Evolutionary conservation across 2,797 vertebrate species (phyloP).

Genomic region (Huso huso): DNA sequence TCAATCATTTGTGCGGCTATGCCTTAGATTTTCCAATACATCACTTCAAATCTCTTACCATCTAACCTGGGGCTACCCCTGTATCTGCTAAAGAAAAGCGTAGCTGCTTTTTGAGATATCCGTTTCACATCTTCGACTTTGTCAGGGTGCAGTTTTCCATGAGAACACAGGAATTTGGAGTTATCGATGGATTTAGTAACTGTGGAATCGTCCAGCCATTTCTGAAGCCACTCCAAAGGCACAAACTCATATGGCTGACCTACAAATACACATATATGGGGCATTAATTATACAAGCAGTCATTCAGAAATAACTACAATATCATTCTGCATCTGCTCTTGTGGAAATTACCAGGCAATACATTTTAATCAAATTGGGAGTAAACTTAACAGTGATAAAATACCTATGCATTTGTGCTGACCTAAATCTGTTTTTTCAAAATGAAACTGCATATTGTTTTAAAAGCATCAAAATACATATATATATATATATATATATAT

Average conservation of each 20-base stretch:
- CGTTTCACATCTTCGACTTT: slow-evolving; percentile 84
- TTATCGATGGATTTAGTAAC: slow-evolving; percentile 88
- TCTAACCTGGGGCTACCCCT: slow-evolving; percentile 84
- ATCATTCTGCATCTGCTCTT: no score
- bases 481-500: no score
- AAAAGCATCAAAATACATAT: no score
- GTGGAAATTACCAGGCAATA: no score
- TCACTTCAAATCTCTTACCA: slow-evolving; percentile 47
- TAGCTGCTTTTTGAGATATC: slow-evolving; percentile 75
- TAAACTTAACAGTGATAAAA: no score
- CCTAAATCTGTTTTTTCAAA: no score
- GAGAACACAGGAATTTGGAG: slow-evolving; percentile 77
- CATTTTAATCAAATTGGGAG: no score
- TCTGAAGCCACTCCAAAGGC: slow-evolving; percentile 90
- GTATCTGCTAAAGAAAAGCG: slow-evolving; percentile 77
- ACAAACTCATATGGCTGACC: slow-evolving; percentile 85
- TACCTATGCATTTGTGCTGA: no score
- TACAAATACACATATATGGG: slow-evolving; percentile 32
- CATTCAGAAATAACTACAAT: no score
- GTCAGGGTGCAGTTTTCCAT: slow-evolving; percentile 86
- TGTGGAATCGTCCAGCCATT: slow-evolving; percentile 92
- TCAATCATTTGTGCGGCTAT: no score
- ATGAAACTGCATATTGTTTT: no score
- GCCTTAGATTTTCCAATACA: background rate
- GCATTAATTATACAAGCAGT: no score